Evolutionary conservation across 1,140 invertebrate species (phyloP).

Genomic region (Anthonomus grandis): DNA sequence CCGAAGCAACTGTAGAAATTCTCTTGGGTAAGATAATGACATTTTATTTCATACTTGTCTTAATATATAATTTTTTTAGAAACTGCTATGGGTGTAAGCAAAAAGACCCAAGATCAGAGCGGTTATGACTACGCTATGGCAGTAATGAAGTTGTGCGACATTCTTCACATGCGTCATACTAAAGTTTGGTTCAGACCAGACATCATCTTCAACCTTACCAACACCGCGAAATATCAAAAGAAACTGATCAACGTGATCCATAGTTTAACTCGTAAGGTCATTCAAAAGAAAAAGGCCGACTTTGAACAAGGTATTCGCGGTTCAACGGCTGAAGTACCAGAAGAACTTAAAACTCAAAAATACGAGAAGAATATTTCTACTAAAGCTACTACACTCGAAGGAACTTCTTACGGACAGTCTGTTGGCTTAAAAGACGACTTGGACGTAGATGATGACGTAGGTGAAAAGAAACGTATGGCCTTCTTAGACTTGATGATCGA

Average conservation of each 20-base stretch:
- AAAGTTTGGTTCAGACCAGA: constrained; percentile 80
- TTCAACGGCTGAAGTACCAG: constrained; percentile 49
- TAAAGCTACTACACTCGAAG: constrained; percentile 55
- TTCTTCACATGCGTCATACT: constrained; percentile 76
- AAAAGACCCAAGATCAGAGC: constrained; percentile 68
- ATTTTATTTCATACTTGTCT: background rate
- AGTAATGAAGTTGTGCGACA: constrained; percentile 83
- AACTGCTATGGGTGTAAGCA: constrained; percentile 79
- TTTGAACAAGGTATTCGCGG: constrained; percentile 61
- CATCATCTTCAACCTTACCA: constrained; percentile 75
- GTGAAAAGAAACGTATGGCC: constrained; percentile 84
- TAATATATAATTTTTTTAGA: constrained; percentile 50
- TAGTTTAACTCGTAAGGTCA: constrained; percentile 63
- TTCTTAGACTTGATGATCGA: constrained; percentile 91
- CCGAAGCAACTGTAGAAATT: constrained; percentile 78
- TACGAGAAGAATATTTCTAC: constrained; percentile 31
- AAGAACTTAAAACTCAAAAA: constrained; percentile 42
- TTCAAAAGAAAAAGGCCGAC: constrained; percentile 43
- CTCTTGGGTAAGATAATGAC: constrained; percentile 59
- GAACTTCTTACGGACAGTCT: constrained; percentile 70
- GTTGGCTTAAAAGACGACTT: constrained; percentile 73
- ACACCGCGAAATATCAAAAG: constrained; percentile 53
- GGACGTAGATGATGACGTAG: constrained; percentile 74
- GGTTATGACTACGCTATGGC: constrained; percentile 80
- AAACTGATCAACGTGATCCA: constrained; percentile 64